phyloP scores from a whole-genome alignment of 2,888 invertebrate genomes.

The Ctena decussata region DNA sequence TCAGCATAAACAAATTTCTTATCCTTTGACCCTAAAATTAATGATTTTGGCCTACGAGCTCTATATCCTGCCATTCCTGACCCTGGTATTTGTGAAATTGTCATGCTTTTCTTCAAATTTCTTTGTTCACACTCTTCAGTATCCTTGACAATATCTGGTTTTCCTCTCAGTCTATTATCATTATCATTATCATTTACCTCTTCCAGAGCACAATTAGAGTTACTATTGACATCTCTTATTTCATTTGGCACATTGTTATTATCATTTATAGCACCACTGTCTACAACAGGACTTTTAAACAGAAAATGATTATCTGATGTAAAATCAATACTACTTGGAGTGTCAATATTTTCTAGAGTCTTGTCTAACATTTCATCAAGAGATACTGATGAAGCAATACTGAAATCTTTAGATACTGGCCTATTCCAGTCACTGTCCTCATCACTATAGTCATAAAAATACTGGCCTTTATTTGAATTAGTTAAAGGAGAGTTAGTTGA shows the following conservation, averaged over 20 bases:
- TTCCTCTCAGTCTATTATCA: conserved; percentile 52
- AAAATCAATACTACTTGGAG: conserved; percentile 76
- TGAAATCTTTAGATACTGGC: conserved; percentile 77
- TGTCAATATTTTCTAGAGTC: conserved; percentile 74
- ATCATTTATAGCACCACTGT: not conserved
- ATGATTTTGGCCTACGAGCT: conserved; percentile 67
- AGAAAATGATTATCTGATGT: conserved; percentile 70
- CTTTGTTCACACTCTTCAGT: conserved; percentile 70
- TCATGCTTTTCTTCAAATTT: conserved; percentile 56
- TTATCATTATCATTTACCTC: not conserved
- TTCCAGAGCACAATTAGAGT: not conserved
- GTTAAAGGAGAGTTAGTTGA: not conserved
- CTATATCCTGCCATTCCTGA: conserved; percentile 59
- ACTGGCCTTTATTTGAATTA: conserved; percentile 61
- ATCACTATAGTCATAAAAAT: conserved; percentile 82
- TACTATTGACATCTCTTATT: not conserved
- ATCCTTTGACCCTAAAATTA: conserved; percentile 77
- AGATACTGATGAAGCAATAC: conserved; percentile 83
- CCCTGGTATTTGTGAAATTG: conserved; percentile 60
- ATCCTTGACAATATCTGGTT: conserved; percentile 73
- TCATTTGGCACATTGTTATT: conserved; percentile 1
- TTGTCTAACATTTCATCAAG: conserved; percentile 83
- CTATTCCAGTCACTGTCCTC: conserved; percentile 79
- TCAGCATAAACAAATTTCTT: conserved; percentile 76
- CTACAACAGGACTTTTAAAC: conserved; percentile 16